Base-by-base conservation (phyloP, 2,888 invertebrate species). In the Sminthurides aquaticus region DNA sequence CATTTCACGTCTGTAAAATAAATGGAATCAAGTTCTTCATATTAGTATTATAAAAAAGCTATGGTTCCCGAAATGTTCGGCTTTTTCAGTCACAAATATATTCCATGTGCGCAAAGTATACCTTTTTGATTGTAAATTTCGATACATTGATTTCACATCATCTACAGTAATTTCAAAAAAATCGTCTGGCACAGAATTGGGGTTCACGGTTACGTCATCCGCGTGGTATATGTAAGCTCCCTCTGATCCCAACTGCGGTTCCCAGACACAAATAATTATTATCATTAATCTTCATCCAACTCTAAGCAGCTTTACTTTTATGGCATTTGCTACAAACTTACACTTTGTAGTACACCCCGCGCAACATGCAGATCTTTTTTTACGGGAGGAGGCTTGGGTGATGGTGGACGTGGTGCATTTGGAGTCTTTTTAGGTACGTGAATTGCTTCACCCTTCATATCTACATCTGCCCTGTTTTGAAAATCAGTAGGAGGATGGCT, bases 121-220 rank as follows among this genome's bases (percentile, higher is more conserved):
- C 81, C 79, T 74, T 69, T 76, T 76, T 75, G 84, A 84, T 76
- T 86, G 87, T 34, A 90, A 82, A 76, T 92, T 91, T 61, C 84
- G 82, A 64, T 90, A 82, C 65, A 95, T 81, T 76, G 82, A 83
- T 75, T 85, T 86, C 0, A 91, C 86, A 81, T 96, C 96, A 65
- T 87, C 85, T 54, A 90, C 83, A 1, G 90, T 90, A 52, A 94
- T 79, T 69, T 93, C 90, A 78, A 89, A 96, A 78, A 95, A 96
- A 59, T 89, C 89, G 78, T 95, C 93, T 0, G 89, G 87, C 5
- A 18, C 5, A 5, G 5, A 5, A 48, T 22, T 34, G 5, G 54
- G 34, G 2, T 25, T 26, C 3, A 55, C 62, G 18, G 43, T 58
- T 28, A 84, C 81, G n/a, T 81, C 80, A 76, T 83, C 82, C 59